These are phyloP conservation scores for Dione juno DNA, from an alignment of 2,888 invertebrate species.

Conservation along the genomic window DNA sequence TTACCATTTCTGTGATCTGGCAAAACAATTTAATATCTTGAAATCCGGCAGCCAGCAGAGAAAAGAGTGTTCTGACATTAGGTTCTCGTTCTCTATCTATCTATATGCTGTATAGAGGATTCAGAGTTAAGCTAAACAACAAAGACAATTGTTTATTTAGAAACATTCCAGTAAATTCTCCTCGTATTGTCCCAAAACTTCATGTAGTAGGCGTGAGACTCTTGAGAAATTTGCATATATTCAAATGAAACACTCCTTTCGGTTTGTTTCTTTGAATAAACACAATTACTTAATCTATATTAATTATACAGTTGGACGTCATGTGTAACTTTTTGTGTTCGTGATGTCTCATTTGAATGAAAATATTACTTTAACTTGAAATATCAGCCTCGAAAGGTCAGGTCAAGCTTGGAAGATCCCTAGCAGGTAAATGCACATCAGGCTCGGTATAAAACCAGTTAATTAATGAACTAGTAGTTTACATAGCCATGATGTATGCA, in stretches of 20 bases:
- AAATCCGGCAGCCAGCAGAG: too few relatives aligned
- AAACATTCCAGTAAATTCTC: conserved; percentile 30
- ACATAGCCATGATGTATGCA: too few relatives aligned
- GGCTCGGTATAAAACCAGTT: too few relatives aligned
- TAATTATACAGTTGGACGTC: conserved; percentile 38
- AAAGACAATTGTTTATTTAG: conserved; percentile 8
- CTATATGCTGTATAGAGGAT: too few relatives aligned
- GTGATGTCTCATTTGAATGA: conserved; percentile 39
- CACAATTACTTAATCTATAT: conserved; percentile 55
- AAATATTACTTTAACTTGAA: conserved; percentile 16
- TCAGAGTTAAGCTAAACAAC: background rate
- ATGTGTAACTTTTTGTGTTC: conserved; percentile 34
- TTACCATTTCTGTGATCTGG: too few relatives aligned
- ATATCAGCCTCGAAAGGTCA: background rate
- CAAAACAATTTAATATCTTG: too few relatives aligned
- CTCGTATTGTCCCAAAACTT: conserved; percentile 35
- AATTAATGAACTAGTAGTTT: too few relatives aligned
- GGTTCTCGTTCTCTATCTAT: too few relatives aligned
- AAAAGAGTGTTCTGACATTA: too few relatives aligned
- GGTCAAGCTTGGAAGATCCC: background rate
- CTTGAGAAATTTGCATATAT: conserved; percentile 65
- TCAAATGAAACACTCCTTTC: conserved; percentile 64
- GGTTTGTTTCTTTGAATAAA: conserved; percentile 64
- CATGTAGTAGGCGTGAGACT: conserved; percentile 60
- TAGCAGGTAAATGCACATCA: background rate